Conservation (phyloP, 2,797 vertebrate genomes). For the Cygnus olor region DNA sequence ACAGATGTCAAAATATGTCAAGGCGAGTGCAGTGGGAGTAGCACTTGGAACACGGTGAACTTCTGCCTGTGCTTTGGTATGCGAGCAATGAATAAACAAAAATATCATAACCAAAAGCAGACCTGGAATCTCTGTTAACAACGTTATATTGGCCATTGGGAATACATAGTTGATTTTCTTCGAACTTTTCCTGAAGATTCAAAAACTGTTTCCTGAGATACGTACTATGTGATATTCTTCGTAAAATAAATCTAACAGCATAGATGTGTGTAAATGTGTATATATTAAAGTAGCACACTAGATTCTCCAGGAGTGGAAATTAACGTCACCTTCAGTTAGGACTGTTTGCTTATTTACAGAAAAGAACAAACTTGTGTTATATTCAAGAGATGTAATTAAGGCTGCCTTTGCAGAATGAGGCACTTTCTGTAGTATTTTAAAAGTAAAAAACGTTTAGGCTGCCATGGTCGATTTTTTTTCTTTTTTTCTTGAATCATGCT, state of each 20-base stretch:
- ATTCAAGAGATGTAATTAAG: not conserved
- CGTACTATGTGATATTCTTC: not conserved
- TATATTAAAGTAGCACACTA: not conserved
- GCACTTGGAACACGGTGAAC: not conserved
- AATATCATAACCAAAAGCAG: fast-evolving
- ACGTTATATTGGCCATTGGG: fast-evolving
- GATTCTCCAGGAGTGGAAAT: not conserved
- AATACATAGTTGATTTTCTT: not conserved
- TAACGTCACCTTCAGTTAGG: fast-evolving
- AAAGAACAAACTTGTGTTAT: not conserved
- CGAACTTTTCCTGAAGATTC: not conserved
- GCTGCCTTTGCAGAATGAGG: not conserved
- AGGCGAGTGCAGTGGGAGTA: not conserved
- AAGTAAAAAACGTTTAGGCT: not conserved
- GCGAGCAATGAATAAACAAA: not conserved
- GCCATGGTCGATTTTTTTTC: not conserved
- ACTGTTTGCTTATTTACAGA: not conserved
- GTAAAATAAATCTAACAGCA: not conserved
- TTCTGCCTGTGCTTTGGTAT: not conserved
- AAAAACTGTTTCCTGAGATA: not conserved
- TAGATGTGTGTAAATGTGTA: no score
- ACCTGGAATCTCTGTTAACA: not conserved
- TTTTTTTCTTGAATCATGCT: not conserved
- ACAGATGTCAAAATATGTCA: not conserved
- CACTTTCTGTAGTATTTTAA: not conserved